These are phyloP conservation scores for Bufo bufo DNA, from an alignment of 2,113 vertebrate species.

Conservation along the genomic window DNA sequence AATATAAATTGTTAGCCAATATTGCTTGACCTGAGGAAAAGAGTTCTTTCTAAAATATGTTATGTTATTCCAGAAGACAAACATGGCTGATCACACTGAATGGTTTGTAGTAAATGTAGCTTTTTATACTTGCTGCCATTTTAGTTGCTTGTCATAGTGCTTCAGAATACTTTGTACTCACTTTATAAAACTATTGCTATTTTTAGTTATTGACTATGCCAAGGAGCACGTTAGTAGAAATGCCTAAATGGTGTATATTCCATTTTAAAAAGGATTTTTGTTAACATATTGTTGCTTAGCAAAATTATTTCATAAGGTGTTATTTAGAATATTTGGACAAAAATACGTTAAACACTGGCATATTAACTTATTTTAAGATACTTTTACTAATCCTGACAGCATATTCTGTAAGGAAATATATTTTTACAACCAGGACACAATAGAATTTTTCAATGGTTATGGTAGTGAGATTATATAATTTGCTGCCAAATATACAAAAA, in stretches of 20 bases:
- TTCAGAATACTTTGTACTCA: not conserved
- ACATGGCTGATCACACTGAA: slow-evolving; percentile 4
- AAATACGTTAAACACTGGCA: not conserved
- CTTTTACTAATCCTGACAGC: not conserved
- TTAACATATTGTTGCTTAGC: not conserved
- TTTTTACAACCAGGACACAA: not conserved
- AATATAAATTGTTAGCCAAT: slow-evolving; percentile 29
- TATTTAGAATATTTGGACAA: not conserved
- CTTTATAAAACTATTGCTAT: not conserved
- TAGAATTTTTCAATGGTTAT: not conserved
- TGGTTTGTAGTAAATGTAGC: not conserved
- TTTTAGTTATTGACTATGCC: not conserved
- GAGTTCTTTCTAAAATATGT: slow-evolving; percentile 1
- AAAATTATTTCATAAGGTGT: not conserved
- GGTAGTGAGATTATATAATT: not conserved
- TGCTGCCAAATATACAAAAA: not conserved
- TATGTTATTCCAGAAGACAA: slow-evolving; percentile 7
- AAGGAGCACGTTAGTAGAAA: not conserved
- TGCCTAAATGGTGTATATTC: not conserved
- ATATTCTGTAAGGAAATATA: not conserved
- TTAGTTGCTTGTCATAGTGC: not conserved
- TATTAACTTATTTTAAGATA: not conserved
- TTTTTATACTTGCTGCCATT: not conserved
- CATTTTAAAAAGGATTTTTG: not conserved
- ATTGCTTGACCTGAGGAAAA: not conserved